Base-by-base conservation (phyloP, 2,797 vertebrate genomes). In the Macropus fuliginosus region DNA sequence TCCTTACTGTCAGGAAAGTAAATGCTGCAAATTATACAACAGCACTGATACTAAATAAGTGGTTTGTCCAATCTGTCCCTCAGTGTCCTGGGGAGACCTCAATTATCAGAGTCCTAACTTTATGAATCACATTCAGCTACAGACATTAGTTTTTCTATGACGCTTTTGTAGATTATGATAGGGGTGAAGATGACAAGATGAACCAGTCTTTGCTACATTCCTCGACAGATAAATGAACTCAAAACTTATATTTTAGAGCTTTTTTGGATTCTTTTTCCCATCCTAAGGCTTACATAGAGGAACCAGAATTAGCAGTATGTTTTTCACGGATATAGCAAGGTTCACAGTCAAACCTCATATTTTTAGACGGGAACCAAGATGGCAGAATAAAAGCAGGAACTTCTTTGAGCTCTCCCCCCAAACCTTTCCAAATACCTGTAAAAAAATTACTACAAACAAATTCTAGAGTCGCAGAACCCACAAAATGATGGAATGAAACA, bases 21-120 rank as follows among this genome's bases (percentile, higher is more conserved):
- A 99, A 92, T 99, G 99, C 98, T 99, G 99, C 99, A 99, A 99
- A 96, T 97, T 99, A 50, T 98, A 98, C 94, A 99, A 99, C 95
- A 98, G 99, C 98, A 99, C 98, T 55, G 99, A 99, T 94, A 97
- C 99, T 91, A 99, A 99, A 96, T 99, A 99, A 98, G 99, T 99
- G 99, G 99, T 99, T 92, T 99, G 99, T 98, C 99, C 99, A 1
- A 99, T 99, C 98, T 99, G 99, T 99, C 99, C 99, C 98, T 99
- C 99, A 0, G 99, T 99, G 99, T 99, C 99, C 0, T 99, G 99
- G 99, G 99, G 99, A 92, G 99, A 99, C 98, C 99, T 99, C 4
- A 99, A 98, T 96, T 99, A 99, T 98, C 99, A 99, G 98, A 99
- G 99, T 57, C 98, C 99, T 2, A 99, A 99, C 98, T 99, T 99